Evolutionary conservation across 2,797 vertebrate genomes (phyloP).

Genomic region (Pseudomugil tenellus): DNA sequence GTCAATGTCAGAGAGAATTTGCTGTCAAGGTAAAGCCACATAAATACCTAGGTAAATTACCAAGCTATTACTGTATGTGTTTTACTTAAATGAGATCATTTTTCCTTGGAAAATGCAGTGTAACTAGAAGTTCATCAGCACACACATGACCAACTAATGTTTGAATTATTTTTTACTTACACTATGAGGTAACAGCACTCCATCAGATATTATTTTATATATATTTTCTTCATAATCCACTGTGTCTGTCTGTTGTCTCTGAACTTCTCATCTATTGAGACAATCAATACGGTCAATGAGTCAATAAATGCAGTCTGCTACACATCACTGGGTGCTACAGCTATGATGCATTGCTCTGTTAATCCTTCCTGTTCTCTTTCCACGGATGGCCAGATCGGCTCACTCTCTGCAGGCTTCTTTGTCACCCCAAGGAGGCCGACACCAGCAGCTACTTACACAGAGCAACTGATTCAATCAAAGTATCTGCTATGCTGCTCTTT

Average conservation of each 20-base stretch:
- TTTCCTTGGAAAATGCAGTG: constrained; percentile 57
- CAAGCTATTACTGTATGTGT: constrained; percentile 66
- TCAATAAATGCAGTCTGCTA: constrained; percentile 82
- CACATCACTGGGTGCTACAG: constrained; percentile 69
- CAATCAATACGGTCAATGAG: constrained; percentile 85
- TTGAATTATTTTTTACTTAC: constrained; percentile 57
- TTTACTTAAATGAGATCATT: constrained; percentile 58
- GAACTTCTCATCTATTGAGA: constrained; percentile 80
- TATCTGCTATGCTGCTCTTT: constrained; percentile 80
- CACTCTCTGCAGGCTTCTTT: constrained; percentile 67
- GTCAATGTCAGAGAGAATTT: constrained; percentile 80
- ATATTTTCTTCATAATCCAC: constrained; percentile 48
- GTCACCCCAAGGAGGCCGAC: constrained; percentile 77
- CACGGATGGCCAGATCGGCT: constrained; percentile 70
- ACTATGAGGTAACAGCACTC: constrained; percentile 52
- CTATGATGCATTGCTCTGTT: constrained; percentile 78
- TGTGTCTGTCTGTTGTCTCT: constrained; percentile 74
- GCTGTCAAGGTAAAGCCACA: constrained; percentile 65
- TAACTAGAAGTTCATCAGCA: constrained; percentile 50
- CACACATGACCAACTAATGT: constrained; percentile 61
- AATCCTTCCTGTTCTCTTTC: constrained; percentile 66
- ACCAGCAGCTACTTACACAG: constrained; percentile 82
- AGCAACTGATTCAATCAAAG: constrained; percentile 86
- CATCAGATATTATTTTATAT: constrained; percentile 28
- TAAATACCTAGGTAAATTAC: constrained; percentile 65